phyloP scores from a whole-genome alignment of 2,113 vertebrate species.

The Zonotrichia leucophrys region DNA sequence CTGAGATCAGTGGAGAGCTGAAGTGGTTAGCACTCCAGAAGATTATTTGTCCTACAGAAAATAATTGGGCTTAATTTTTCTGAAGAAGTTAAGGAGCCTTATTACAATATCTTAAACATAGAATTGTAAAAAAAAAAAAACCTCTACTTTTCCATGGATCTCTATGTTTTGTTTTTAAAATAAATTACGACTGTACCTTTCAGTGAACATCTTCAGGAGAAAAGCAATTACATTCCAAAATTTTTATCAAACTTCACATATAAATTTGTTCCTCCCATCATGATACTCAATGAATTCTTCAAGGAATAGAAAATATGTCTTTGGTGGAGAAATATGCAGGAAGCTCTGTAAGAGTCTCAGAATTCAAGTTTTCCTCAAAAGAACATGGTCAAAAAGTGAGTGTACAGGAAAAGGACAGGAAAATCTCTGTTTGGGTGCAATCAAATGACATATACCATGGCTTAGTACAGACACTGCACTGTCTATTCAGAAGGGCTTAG shows the following conservation, averaged over 20 bases:
- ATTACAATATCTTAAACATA: neutral
- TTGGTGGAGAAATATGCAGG: neutral
- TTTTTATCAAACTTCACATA: neutral
- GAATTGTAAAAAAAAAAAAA: neutral
- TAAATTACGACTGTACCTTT: neutral
- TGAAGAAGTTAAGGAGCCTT: neutral
- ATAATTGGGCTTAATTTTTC: neutral
- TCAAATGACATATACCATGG: fast-evolving
- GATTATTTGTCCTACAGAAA: neutral
- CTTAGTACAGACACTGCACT: neutral
- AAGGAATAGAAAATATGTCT: neutral
- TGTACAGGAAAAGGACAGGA: neutral
- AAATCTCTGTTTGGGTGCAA: neutral
- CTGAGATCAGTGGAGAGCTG: neutral
- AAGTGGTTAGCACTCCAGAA: neutral
- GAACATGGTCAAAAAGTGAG: neutral
- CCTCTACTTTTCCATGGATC: neutral
- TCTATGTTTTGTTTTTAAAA: neutral
- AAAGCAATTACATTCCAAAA: neutral
- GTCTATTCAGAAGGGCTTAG: neutral
- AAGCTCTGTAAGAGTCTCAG: neutral
- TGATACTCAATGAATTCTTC: neutral
- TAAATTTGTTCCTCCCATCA: no score
- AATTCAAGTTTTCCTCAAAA: neutral
- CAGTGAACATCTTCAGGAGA: neutral